Evolutionary conservation across 2,888 invertebrate species (phyloP).

Genomic region (Agrilus cyanescens): DNA sequence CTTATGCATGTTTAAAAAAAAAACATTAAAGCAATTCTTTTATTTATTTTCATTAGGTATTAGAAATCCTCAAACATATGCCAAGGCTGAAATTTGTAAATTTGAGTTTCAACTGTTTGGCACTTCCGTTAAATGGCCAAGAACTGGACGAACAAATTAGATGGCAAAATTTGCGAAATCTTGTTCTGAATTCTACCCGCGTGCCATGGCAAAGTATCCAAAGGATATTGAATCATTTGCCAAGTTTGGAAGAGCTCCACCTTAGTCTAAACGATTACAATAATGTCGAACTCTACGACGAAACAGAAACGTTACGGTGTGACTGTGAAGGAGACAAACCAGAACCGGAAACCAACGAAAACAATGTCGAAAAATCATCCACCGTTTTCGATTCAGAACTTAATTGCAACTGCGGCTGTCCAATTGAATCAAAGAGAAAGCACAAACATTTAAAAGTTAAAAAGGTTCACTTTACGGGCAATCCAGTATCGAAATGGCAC

Average conservation of each 20-base stretch:
- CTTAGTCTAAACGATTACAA: slow-evolving; percentile 83
- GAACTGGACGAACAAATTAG: slow-evolving; percentile 27
- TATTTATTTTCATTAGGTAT: slow-evolving; percentile 44
- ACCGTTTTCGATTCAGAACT: slow-evolving; percentile 21
- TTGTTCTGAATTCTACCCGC: slow-evolving; percentile 79
- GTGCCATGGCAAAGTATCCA: slow-evolving; percentile 77
- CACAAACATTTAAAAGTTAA: slow-evolving; percentile 53
- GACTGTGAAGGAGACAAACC: slow-evolving; percentile 7
- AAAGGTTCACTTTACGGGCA: slow-evolving; percentile 78
- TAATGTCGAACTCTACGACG: slow-evolving; percentile 53
- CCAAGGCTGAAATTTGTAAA: slow-evolving; percentile 85
- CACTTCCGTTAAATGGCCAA: slow-evolving; percentile 49
- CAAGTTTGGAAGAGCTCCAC: slow-evolving; percentile 81
- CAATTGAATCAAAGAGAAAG: slow-evolving; percentile 23
- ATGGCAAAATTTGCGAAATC: slow-evolving; percentile 55
- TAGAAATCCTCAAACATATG: slow-evolving; percentile 76
- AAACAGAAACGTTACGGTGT: slow-evolving; percentile 26
- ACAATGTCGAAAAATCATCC: slow-evolving; percentile 13
- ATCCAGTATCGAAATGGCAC: slow-evolving; percentile 72
- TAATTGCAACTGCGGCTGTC: slow-evolving; percentile 20
- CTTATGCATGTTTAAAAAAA: too few relatives aligned
- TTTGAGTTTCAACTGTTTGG: slow-evolving; percentile 77
- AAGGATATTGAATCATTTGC: slow-evolving; percentile 61
- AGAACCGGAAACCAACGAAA: slow-evolving; percentile 11
- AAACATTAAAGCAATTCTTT: too few relatives aligned